Conservation (phyloP, 2,113 vertebrate species). For the Heliornis fulica region DNA sequence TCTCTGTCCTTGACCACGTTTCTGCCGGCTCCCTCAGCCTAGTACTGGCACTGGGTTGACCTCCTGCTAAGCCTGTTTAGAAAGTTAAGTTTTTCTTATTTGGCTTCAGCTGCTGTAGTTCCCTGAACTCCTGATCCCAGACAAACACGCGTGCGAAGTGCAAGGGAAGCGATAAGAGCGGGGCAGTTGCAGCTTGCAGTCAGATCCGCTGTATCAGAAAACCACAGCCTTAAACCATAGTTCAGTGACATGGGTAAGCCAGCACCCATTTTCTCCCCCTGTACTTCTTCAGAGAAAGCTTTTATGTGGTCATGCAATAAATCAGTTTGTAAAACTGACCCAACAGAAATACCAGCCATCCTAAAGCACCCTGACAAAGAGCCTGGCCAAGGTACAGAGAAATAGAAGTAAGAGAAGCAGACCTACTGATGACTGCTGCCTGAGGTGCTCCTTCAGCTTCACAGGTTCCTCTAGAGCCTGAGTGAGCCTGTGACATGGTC, state of each 20-base stretch:
- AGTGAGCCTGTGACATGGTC: neutral
- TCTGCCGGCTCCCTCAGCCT: neutral
- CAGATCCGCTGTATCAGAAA: neutral
- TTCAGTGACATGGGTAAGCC: neutral
- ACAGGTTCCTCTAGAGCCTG: neutral
- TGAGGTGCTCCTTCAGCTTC: neutral
- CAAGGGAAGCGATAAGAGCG: neutral
- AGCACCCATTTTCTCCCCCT: neutral
- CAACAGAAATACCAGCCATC: neutral
- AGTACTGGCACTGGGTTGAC: neutral
- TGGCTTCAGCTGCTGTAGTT: neutral
- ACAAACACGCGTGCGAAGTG: neutral
- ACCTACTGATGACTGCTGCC: neutral
- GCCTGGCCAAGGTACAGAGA: neutral
- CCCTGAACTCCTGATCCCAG: neutral
- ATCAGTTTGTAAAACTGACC: neutral
- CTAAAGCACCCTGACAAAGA: neutral
- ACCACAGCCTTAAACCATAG: neutral
- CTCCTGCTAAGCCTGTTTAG: neutral
- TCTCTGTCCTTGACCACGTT: neutral
- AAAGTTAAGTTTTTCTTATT: conserved; percentile 6
- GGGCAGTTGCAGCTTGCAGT: neutral
- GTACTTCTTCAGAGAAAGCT: neutral
- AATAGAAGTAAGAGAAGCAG: neutral
- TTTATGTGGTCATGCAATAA: neutral